phyloP scores from a whole-genome alignment of 1,140 invertebrate genomes.

The Anastatus disparis region DNA sequence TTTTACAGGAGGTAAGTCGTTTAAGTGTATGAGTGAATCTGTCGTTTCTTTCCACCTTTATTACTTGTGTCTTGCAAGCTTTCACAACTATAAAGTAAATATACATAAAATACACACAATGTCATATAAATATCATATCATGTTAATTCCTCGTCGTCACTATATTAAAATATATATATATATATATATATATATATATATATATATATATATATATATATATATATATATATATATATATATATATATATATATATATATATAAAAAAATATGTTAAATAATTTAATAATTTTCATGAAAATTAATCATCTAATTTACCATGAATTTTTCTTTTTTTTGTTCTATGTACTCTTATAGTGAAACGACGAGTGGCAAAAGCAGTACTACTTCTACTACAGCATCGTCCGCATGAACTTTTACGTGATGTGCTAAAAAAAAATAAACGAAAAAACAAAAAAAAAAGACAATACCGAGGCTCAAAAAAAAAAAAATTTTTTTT shows the following conservation, averaged over 20 bases:
- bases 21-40: slow-evolving; percentile 15
- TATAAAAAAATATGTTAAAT: too few species aligned
- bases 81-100: slow-evolving; percentile 3
- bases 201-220: too few species aligned
- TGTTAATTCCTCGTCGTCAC: too few species aligned
- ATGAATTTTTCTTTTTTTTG: not conserved
- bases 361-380: slow-evolving; percentile 46
- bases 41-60: slow-evolving; percentile 10
- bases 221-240: too few species aligned
- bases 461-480: not conserved
- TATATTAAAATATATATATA: too few species aligned
- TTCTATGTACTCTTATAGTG: slow-evolving; percentile 54
- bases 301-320: not conserved
- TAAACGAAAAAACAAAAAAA: not conserved
- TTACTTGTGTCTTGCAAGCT: slow-evolving; percentile 14
- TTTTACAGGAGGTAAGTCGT: slow-evolving; percentile 28
- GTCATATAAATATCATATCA: too few species aligned
- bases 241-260: too few species aligned
- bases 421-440: slow-evolving; percentile 48
- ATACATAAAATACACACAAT: not conserved
- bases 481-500: too few species aligned
- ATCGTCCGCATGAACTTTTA: slow-evolving; percentile 52
- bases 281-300: too few species aligned
- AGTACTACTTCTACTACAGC: not conserved
- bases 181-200: too few species aligned